Conservation (phyloP, 1,140 invertebrate genomes). For the Temnothorax curvispinosus region DNA sequence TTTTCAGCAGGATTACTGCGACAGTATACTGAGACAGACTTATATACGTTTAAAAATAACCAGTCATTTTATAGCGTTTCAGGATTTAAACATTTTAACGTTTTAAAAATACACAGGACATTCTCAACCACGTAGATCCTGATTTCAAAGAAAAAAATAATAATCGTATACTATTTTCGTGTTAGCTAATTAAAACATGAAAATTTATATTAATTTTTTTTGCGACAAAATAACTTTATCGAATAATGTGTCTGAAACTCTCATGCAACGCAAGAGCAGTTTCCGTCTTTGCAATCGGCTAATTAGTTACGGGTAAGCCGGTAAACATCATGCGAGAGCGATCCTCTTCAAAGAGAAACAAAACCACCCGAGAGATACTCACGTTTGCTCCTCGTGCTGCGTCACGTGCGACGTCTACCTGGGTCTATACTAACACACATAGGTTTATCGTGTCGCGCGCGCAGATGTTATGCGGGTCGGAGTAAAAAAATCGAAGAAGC, state of each 20-base stretch:
- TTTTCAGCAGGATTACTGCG: not conserved
- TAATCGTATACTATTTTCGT: not conserved
- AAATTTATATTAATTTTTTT: not conserved
- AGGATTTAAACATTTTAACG: not conserved
- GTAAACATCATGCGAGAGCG: not conserved
- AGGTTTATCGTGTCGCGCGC: not conserved
- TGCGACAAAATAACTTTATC: not conserved
- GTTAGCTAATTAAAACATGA: not conserved
- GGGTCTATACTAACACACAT: not conserved
- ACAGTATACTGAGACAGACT: not conserved
- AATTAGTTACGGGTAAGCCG: slow-evolving; percentile 15
- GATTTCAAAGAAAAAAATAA: not conserved
- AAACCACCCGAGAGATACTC: not conserved
- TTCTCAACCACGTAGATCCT: not conserved
- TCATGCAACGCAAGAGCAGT: not conserved
- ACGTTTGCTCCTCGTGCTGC: slow-evolving; percentile 41
- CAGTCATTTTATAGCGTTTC: not conserved
- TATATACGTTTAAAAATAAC: not conserved
- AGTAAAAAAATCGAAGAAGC: slow-evolving; percentile 28
- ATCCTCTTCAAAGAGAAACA: slow-evolving; percentile 33
- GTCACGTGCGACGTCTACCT: slow-evolving; percentile 24
- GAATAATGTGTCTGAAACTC: not conserved
- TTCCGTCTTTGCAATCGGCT: slow-evolving; percentile 22
- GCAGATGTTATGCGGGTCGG: not conserved
- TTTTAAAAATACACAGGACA: not conserved